A percentile compares a stretch with the other conserved stretches of the same genome.
These are phyloP conservation scores for Helicoverpa zea DNA, from an alignment of 1,140 invertebrate species.

Conservation along the genomic window DNA sequence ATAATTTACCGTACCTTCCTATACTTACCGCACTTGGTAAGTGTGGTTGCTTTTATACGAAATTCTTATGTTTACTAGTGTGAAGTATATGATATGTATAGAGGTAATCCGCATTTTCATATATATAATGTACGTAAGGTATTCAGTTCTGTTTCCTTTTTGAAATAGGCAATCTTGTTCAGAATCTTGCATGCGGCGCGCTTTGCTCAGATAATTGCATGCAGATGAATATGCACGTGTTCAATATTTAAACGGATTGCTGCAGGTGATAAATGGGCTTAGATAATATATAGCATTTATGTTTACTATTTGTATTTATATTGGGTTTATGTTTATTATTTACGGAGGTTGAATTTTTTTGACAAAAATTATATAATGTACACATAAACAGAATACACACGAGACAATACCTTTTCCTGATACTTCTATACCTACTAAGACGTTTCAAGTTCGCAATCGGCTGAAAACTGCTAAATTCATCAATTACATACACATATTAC, in stretches of 20 bases:
- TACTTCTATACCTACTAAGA: too few species aligned
- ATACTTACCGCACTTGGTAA: slow-evolving; percentile 15
- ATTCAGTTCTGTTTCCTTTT: slow-evolving; percentile 45
- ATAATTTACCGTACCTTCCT: slow-evolving; percentile 33
- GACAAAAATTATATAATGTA: too few species aligned
- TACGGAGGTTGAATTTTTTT: too few species aligned
- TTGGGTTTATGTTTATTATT: too few species aligned
- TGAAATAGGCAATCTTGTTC: slow-evolving; percentile 44
- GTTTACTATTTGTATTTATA: too few species aligned
- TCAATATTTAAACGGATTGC: slow-evolving; percentile 7
- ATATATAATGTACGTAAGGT: slow-evolving; percentile 27
- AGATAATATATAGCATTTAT: not conserved
- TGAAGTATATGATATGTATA: not conserved
- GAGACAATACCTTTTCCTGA: too few species aligned
- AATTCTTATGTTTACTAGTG: not conserved
- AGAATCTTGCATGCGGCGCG: slow-evolving; percentile 31
- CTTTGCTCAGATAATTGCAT: slow-evolving; percentile 26
- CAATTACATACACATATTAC: not conserved
- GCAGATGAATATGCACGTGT: slow-evolving; percentile 15
- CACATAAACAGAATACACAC: too few species aligned
- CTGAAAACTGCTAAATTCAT: not conserved
- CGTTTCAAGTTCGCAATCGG: too few species aligned
- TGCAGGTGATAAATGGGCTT: not conserved
- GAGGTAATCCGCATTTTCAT: slow-evolving; percentile 18
- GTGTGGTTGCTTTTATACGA: slow-evolving; percentile 22